These are phyloP conservation scores for Mactra quadrangularis DNA, from an alignment of 1,140 invertebrate genomes.

Conservation along the genomic window DNA sequence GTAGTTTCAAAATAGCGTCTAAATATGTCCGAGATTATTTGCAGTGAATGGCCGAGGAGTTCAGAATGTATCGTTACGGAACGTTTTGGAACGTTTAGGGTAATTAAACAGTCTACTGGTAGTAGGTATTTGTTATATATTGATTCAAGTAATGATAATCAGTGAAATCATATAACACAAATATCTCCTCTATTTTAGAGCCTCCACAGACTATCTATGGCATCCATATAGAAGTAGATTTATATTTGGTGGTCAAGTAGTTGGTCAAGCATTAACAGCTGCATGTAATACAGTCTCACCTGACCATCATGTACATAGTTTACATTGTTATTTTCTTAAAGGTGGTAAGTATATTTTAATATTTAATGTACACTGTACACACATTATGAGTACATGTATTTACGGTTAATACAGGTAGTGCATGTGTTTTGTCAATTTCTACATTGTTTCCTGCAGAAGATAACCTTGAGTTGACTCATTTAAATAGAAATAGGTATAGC, in stretches of 20 bases:
- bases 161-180: background rate
- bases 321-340: constrained; percentile 80
- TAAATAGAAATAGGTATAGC: too few relatives aligned
- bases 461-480: too few relatives aligned
- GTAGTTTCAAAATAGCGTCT: too few relatives aligned
- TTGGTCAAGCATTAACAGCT: constrained; percentile 81
- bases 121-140: too few relatives aligned
- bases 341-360: constrained; percentile 66
- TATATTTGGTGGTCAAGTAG: constrained; percentile 81
- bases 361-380: background rate
- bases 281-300: constrained; percentile 77
- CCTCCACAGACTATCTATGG: constrained; percentile 67
- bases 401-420: background rate
- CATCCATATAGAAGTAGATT: constrained; percentile 67
- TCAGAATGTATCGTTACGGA: too few relatives aligned
- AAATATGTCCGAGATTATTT: too few relatives aligned
- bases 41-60: too few relatives aligned
- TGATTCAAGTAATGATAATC: too few relatives aligned
- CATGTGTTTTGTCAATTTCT: too few relatives aligned
- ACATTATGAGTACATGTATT: background rate
- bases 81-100: too few relatives aligned
- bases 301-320: constrained; percentile 77
- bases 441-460: too few relatives aligned
- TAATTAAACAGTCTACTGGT: too few relatives aligned
- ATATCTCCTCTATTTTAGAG: constrained; percentile 55